Base-by-base conservation (phyloP, 2,888 invertebrate genomes). In the Troides oblongomaculatus region DNA sequence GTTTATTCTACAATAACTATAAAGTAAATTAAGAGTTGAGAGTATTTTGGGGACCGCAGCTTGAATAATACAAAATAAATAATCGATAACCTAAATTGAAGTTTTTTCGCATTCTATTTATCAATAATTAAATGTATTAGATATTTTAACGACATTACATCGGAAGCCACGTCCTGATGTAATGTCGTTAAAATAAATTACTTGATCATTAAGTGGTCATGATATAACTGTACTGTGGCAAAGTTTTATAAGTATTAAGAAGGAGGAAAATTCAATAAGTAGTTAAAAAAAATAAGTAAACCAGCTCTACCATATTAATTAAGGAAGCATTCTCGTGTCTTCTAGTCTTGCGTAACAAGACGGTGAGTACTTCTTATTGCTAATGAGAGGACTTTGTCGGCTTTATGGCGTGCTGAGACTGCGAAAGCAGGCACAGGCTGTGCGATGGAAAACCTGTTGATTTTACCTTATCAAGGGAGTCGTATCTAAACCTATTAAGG, bases 341-440 rank as follows among this genome's bases (percentile, higher is more conserved):
- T 78, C 81, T 83, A 79, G 83, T 84, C 81, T 85, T 81, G 84
- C 84, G 82, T 86, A 85, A 85, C 85, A 80, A 83, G 83, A 77
- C 75, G 79, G 79, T 83, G 82, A 63, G 81, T 79, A 81, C 81
- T 81, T 83, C 82, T 87, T 85, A 85, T 85, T 84, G 81, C 84
- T 86, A 86, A 89, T 89, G 86, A 88, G 85, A 80, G 80, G 76
- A 76, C 78, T 79, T 76, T 77, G 76, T 75, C 75, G 76, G 78
- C 83, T 83, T 84, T 82, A 84, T 84, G 80, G 78, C 79, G 79
- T 76, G 80, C 77, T 76, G 77, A 75, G 75, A 75, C 75, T 75
- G 74, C 74, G 72, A 76, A 74, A 78, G 60, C 14, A 60, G 39
- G 53, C 56, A 61, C 53, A 64, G 17, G 14, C 25, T n/a, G 25